Percentiles rank a stretch among this genome's conserved stretches.
Conservation (phyloP, 2,113 vertebrate species). For the Callopanchax toddi region DNA sequence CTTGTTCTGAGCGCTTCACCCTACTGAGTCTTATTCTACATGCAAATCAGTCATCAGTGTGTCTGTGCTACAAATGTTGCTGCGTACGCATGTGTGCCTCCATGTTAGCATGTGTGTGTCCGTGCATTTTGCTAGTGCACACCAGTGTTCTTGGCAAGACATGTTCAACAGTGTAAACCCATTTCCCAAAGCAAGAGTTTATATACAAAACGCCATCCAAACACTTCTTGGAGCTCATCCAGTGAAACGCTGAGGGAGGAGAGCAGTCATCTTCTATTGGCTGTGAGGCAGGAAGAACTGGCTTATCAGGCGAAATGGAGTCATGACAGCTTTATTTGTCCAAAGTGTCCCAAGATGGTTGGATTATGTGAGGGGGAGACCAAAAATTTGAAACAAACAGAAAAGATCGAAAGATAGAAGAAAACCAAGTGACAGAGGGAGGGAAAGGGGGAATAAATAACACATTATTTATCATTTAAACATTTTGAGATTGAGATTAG, state of each 20-base stretch:
- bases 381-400: conserved; percentile 4
- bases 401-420: conserved; percentile 6
- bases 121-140: background rate
- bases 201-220: conserved; percentile 58
- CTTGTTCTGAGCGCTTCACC: background rate
- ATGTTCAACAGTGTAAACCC: conserved; percentile 40
- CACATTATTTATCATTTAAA: too few relatives aligned
- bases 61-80: conserved; percentile 3
- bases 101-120: conserved; percentile 4
- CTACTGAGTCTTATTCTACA: conserved; percentile 7
- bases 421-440: conserved; percentile 5
- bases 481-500: too few relatives aligned
- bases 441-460: too few relatives aligned
- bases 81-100: conserved; percentile 1
- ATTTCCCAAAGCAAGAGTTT: conserved; percentile 59
- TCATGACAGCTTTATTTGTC: conserved; percentile 63
- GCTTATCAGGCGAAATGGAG: conserved; percentile 57
- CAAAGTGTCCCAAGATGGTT: conserved; percentile 32
- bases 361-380: conserved; percentile 43
- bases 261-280: conserved; percentile 31
- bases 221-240: conserved; percentile 54
- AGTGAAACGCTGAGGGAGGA: conserved; percentile 39
- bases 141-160: conserved; percentile 28
- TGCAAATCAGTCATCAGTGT: conserved; percentile 10
- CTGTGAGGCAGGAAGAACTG: conserved; percentile 52